A percentile compares a stretch with the other conserved stretches of the same genome.
Conservation (phyloP, 2,113 vertebrate species). For the Neomonachus schauinslandi region DNA sequence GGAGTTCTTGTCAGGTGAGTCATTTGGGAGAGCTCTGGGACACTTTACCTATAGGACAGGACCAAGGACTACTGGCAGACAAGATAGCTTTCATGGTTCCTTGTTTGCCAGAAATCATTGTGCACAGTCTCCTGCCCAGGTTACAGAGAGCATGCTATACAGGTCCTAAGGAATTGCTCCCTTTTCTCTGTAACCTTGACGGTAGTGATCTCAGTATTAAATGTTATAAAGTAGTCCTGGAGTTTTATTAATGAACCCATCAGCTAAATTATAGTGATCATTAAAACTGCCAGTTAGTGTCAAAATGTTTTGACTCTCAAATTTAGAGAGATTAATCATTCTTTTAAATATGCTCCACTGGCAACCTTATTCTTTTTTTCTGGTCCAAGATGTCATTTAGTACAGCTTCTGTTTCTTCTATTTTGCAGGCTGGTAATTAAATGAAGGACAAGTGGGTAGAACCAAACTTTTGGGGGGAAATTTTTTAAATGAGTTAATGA, state of each 20-base stretch:
- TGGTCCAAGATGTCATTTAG: conserved; percentile 45
- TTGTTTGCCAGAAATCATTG: conserved; percentile 25
- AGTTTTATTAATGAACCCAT: conserved; percentile 75
- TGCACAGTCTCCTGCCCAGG: background rate
- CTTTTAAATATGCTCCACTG: conserved; percentile 55
- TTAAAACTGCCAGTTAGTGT: conserved; percentile 72
- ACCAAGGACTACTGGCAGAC: background rate
- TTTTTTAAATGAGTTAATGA: conserved; percentile 64
- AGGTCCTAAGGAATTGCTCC: background rate
- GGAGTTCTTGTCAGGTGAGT: background rate
- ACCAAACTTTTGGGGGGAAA: conserved; percentile 40
- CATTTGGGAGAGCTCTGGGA: background rate
- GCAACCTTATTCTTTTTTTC: conserved; percentile 50
- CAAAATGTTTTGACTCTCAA: conserved; percentile 80
- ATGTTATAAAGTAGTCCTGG: conserved; percentile 39
- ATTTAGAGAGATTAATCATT: conserved; percentile 73
- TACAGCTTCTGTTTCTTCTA: background rate
- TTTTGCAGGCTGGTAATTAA: conserved; percentile 62
- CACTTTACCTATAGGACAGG: background rate
- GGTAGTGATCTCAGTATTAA: conserved; percentile 45
- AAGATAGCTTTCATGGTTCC: background rate
- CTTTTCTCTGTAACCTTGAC: conserved; percentile 65
- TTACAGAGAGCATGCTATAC: background rate
- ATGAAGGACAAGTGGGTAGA: conserved; percentile 63
- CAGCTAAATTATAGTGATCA: conserved; percentile 68